Conservation (phyloP, 53 echinoderm and acorn worm species). For the Paelopatides confundens region DNA sequence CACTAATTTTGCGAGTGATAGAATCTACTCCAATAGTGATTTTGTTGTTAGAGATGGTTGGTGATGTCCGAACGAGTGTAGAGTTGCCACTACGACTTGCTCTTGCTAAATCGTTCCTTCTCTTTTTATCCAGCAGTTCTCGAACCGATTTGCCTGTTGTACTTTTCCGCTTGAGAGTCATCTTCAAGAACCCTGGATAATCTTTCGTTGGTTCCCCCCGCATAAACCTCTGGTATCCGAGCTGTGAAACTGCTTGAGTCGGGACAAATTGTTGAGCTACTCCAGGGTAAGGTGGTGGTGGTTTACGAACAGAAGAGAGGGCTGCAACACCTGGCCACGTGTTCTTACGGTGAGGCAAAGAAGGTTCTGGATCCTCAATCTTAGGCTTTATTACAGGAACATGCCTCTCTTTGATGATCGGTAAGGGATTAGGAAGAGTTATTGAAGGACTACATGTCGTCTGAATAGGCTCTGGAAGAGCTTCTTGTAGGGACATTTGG, state of each 20-base stretch:
- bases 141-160: slow-evolving; percentile 12
- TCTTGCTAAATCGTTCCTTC: not conserved
- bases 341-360: not conserved
- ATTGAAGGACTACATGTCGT: not conserved
- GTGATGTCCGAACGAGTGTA: no score
- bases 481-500: no score
- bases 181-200: slow-evolving; percentile 19
- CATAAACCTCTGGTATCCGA: not conserved
- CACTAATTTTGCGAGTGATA: not conserved
- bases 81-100: not conserved
- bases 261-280: not conserved
- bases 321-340: not conserved
- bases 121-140: slow-evolving; percentile 13
- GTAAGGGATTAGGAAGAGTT: not conserved
- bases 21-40: not conserved
- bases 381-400: not conserved
- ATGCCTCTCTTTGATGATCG: not conserved
- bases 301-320: not conserved
- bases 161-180: slow-evolving; percentile 19
- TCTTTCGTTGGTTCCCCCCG: not conserved
- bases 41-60: not conserved
- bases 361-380: not conserved
- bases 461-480: not conserved
- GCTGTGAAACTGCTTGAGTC: not conserved
- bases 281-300: slow-evolving; percentile 18